Conservation (phyloP, 2,113 vertebrate genomes). For the Gymnarchus niloticus region DNA sequence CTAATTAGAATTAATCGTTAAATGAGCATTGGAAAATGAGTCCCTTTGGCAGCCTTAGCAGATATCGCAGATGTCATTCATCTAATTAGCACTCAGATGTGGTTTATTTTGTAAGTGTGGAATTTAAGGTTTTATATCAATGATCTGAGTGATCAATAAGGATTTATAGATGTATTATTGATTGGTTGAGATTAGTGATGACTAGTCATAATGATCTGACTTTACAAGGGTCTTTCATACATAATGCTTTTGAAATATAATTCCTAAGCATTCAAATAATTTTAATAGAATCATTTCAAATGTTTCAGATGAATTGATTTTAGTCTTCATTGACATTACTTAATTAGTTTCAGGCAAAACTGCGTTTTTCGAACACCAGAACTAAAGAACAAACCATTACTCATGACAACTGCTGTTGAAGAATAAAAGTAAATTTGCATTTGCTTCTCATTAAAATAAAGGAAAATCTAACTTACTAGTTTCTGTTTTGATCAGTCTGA, state of each 20-base stretch:
- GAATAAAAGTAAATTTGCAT: not conserved
- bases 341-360: not conserved
- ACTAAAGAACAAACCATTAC: not conserved
- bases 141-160: too few species aligned
- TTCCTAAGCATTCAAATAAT: not conserved
- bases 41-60: too few species aligned
- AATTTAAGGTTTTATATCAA: too few species aligned
- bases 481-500: not conserved
- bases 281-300: not conserved
- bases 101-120: too few species aligned
- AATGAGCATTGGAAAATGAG: too few species aligned
- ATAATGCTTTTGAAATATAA: not conserved
- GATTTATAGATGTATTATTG: too few species aligned
- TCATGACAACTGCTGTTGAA: not conserved
- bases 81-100: too few species aligned
- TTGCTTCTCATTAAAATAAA: not conserved
- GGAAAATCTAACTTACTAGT: not conserved
- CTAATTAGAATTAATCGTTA: not conserved
- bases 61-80: too few species aligned
- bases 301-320: not conserved
- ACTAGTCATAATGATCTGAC: too few species aligned
- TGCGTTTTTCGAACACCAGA: not conserved
- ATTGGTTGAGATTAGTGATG: too few species aligned
- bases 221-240: not conserved
- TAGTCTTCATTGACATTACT: not conserved